phyloP scores from a whole-genome alignment of 2,797 vertebrate species.

The Bradypodion ventrale region DNA sequence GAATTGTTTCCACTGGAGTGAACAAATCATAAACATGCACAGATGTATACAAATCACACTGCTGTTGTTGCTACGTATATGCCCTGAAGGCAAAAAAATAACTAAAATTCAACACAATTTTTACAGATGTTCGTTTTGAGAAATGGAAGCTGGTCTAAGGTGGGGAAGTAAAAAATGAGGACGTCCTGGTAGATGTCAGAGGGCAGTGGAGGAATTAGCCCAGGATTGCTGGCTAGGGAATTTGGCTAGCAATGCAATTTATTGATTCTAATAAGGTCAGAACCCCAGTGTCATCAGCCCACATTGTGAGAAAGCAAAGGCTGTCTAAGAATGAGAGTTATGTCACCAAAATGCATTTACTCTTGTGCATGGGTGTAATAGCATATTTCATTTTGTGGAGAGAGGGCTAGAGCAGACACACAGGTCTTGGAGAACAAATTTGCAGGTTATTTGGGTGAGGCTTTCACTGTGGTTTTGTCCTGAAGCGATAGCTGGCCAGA shows the following conservation, averaged over 20 bases:
- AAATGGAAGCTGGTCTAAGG: constrained; percentile 30
- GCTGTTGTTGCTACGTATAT: neutral
- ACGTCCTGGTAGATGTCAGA: neutral
- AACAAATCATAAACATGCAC: neutral
- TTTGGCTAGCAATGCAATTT: constrained; percentile 33
- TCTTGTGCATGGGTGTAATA: neutral
- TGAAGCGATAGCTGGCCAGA: neutral
- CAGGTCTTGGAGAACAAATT: neutral
- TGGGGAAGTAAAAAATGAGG: constrained; percentile 10
- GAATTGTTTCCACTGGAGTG: neutral
- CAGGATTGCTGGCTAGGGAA: constrained; percentile 7
- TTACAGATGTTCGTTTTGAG: neutral
- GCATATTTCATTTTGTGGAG: neutral
- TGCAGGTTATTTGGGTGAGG: neutral
- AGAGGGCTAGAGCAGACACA: neutral
- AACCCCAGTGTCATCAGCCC: constrained; percentile 2
- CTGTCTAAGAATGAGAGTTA: neutral
- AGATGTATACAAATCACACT: neutral
- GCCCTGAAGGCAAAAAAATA: neutral
- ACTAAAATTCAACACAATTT: neutral
- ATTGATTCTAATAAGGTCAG: constrained; percentile 33
- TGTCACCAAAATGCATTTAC: neutral
- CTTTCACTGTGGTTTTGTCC: neutral
- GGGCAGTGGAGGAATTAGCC: constrained; percentile 7
- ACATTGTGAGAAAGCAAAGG: constrained; percentile 7